These are phyloP conservation scores for Denticeps clupeoides DNA, from an alignment of 2,797 vertebrate genomes.

Conservation along the genomic window DNA sequence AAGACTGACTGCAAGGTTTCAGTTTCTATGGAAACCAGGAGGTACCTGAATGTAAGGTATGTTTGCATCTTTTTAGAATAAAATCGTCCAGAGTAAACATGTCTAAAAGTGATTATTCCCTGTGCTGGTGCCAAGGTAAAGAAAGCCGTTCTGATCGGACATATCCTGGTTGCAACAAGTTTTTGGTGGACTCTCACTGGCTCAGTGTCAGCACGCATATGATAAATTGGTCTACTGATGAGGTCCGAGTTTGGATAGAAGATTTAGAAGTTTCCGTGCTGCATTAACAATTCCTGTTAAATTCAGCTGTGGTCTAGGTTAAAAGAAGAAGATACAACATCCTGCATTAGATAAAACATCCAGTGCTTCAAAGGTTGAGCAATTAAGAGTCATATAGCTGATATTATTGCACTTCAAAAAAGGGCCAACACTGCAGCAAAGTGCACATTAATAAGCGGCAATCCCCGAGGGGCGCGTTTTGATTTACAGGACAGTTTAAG, in stretches of 20 bases:
- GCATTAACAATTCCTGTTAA: too few species aligned
- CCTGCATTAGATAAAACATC: neutral
- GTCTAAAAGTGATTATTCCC: too few species aligned
- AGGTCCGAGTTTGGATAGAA: too few species aligned
- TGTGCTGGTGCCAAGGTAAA: constrained; percentile 31
- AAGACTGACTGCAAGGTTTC: constrained; percentile 7
- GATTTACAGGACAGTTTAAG: constrained; percentile 5
- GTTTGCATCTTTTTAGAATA: constrained; percentile 26
- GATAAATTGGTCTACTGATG: too few species aligned
- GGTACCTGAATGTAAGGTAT: constrained; percentile 11
- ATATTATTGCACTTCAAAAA: neutral
- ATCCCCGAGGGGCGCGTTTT: neutral
- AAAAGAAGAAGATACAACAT: neutral
- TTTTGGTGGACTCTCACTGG: too few species aligned
- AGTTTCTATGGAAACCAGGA: constrained; percentile 25
- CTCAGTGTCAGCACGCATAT: too few species aligned
- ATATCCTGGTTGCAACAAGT: too few species aligned
- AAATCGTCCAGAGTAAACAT: constrained; percentile 29
- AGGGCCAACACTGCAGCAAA: neutral
- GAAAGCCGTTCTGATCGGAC: too few species aligned
- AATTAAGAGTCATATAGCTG: neutral
- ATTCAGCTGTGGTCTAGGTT: neutral
- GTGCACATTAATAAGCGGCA: neutral
- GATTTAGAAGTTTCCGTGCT: too few species aligned
- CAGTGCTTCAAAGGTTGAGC: neutral